Conservation (phyloP, 53 echinoderm and acorn worm species). For the Antedon mediterranea region DNA sequence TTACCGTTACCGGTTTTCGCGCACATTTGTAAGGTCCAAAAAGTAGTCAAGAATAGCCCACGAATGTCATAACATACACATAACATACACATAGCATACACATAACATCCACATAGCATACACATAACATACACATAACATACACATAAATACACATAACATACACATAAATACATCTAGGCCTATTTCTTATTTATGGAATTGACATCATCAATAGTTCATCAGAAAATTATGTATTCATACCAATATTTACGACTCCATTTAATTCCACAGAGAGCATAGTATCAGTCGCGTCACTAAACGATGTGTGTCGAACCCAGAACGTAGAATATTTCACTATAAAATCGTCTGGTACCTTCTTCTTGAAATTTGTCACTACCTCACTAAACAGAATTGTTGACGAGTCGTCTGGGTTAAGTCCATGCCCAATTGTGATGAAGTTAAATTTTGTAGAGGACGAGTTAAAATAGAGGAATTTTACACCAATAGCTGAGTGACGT, state of each 20-base stretch:
- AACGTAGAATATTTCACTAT: neutral
- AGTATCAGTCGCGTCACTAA: neutral
- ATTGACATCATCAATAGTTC: no score
- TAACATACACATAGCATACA: no score
- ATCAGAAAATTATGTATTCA: no score
- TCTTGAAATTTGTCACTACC: neutral
- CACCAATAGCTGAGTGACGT: neutral
- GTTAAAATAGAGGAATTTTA: neutral
- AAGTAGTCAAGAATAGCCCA: no score
- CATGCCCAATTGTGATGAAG: neutral
- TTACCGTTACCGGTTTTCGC: no score
- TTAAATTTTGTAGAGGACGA: neutral
- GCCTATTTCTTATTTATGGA: no score
- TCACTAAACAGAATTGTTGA: neutral
- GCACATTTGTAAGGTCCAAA: no score
- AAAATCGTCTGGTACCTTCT: neutral
- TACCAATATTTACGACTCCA: neutral
- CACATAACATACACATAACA: no score
- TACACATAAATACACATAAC: no score
- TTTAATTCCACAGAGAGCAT: neutral
- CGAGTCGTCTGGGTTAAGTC: neutral
- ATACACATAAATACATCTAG: no score
- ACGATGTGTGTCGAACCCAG: neutral
- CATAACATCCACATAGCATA: no score
- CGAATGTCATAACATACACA: no score